Evolutionary conservation across 2,888 invertebrate genomes (phyloP).

Genomic region (Meta bourneti): DNA sequence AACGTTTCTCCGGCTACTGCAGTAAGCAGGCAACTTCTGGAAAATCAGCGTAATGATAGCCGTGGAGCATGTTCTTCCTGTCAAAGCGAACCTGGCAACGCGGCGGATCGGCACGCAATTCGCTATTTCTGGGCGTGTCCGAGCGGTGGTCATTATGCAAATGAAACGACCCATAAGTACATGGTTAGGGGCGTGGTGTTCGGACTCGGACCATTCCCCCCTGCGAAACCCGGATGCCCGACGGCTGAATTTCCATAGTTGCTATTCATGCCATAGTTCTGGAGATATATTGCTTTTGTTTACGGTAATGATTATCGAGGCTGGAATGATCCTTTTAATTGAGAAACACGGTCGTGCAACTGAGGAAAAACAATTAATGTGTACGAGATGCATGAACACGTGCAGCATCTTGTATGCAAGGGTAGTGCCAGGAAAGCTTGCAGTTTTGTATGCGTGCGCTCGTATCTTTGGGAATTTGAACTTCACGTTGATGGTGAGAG

Average conservation of each 20-base stretch:
- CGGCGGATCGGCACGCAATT: conserved; percentile 31
- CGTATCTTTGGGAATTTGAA: neutral
- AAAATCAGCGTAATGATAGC: conserved; percentile 61
- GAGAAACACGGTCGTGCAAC: neutral
- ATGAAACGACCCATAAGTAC: conserved; percentile 48
- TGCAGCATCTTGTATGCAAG: neutral
- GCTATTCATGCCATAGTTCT: neutral
- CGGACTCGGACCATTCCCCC: conserved; percentile 18
- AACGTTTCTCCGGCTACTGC: conserved; percentile 55
- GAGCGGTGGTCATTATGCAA: conserved; percentile 72
- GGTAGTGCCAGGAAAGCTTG: neutral
- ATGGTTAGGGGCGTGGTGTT: conserved; percentile 59
- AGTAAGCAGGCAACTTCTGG: conserved; percentile 67
- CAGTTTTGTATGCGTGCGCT: neutral
- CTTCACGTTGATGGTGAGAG: neutral
- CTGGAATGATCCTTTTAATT: neutral
- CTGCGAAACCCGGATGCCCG: conserved; percentile 67
- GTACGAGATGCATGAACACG: neutral
- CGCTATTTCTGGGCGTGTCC: conserved; percentile 56
- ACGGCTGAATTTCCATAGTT: conserved; percentile 50
- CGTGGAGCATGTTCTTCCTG: neutral
- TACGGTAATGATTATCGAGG: conserved; percentile 18
- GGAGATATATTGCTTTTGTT: conserved; percentile 7
- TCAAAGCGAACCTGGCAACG: neutral
- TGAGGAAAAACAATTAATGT: neutral